phyloP scores from a whole-genome alignment of 2,113 vertebrate species.

The Apteryx owenii region DNA sequence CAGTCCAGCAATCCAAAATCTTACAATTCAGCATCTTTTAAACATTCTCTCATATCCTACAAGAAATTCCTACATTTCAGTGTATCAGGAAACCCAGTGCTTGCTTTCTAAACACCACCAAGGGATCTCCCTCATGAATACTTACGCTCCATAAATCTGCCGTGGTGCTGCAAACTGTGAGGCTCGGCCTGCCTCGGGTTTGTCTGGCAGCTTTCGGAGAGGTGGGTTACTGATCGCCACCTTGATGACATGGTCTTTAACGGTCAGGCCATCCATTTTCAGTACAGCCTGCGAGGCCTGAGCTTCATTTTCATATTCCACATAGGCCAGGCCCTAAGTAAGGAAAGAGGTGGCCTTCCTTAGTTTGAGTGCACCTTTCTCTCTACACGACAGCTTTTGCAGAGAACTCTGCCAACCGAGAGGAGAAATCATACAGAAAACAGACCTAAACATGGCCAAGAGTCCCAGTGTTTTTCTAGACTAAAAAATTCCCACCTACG shows the following conservation, averaged over 20 bases:
- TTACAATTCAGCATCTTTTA: not conserved
- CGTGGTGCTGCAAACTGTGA: constrained; percentile 62
- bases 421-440: rapidly evolving
- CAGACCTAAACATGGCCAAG: rapidly evolving
- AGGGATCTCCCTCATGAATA: not conserved
- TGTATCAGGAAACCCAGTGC: rapidly evolving
- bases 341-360: rapidly evolving
- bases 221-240: constrained; percentile 97
- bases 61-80: rapidly evolving
- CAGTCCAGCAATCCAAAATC: rapidly evolving
- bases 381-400: not conserved
- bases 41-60: not conserved
- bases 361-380: not conserved
- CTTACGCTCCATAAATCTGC: constrained; percentile 89
- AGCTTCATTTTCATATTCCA: constrained; percentile 90
- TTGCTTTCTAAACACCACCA: not conserved
- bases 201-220: constrained; percentile 78
- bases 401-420: not conserved
- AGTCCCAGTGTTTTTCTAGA: not conserved
- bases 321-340: constrained; percentile 93
- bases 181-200: constrained; percentile 57
- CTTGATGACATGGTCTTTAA: constrained; percentile 86
- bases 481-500: too few relatives aligned
- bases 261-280: constrained; percentile 86
- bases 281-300: constrained; percentile 93